Evolutionary conservation across 2,888 invertebrate species (phyloP).

Genomic region (Acrocyrtus sp.): DNA sequence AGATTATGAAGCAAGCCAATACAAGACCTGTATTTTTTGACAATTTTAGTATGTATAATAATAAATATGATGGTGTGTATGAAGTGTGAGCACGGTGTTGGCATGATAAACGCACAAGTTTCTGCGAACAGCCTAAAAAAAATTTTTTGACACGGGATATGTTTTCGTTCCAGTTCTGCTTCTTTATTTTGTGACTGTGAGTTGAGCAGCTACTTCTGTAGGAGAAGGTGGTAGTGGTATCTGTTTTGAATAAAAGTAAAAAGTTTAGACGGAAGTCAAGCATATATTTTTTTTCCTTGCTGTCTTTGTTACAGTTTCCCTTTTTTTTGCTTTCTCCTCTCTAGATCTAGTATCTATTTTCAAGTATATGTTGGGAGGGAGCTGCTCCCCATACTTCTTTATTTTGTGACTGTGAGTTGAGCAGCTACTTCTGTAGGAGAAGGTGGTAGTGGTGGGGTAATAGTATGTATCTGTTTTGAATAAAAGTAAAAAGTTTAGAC

Average conservation of each 20-base stretch:
- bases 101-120: neutral
- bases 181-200: neutral
- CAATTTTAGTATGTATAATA: too few species aligned
- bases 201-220: neutral
- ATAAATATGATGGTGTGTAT: neutral
- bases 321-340: neutral
- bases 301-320: neutral
- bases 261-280: neutral
- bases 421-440: neutral
- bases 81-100: neutral
- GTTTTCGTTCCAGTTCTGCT: neutral
- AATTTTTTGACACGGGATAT: neutral
- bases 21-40: too few species aligned
- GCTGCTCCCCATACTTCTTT: neutral
- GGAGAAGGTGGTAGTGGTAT: neutral
- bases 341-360: conserved; percentile 27
- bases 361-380: conserved; percentile 3
- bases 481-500: neutral
- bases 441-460: neutral
- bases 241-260: neutral
- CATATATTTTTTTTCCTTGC: neutral
- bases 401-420: neutral
- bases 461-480: conserved; percentile 10
- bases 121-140: neutral
- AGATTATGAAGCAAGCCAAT: neutral